Evolutionary conservation across 2,888 invertebrate species (phyloP), one percentile per base, ranked within the genome.

Genomic region (Drosophila macrothrix): DNA sequence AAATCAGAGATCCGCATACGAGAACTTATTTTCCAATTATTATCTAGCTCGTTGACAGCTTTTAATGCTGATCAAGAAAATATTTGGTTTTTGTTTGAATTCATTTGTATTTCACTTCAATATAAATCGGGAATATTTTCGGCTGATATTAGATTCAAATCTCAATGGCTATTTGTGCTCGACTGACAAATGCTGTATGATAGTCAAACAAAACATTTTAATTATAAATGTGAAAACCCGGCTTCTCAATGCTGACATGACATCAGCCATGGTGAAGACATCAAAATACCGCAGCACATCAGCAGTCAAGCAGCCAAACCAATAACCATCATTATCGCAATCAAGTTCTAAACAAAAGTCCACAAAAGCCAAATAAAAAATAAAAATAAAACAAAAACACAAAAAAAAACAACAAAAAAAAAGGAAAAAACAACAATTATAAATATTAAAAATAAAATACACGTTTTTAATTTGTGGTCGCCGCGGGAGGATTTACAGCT

Each of bases 181-280:
- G 12, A 6, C 49, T 37, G 29, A 49, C 31, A 41, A 41, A 63
- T 50, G 37, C 37, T 37, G 14, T 28, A 28, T 31, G 41, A 19
- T 56, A 16, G 31, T 46, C 46, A 37, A 41, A 63, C 67, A 72
- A 73, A 74, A 66, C 62, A 67, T 62, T 68, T 81, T 67, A 81
- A 76, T 83, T 81, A 73, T 59, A 50, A 49, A 19, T 29, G 5
- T 52, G 22, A 31, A 22, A 69, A 85, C 83, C 82, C 82, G 64
- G 78, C 82, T 86, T 67, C 25, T 35, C 76, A 84, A 83, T 86
- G 84, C 84, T 83, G 82, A 83, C 86, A 83, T 83, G 82, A 83
- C 86, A 85, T 83, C 83, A 83, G 83, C 56, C 58, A 16, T 53
- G 35, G 55, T 54, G 39, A 75, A 70, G 70, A 67, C 67, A 65